phyloP scores from a whole-genome alignment of 2,888 invertebrate species.

The Tridacna crocea region DNA sequence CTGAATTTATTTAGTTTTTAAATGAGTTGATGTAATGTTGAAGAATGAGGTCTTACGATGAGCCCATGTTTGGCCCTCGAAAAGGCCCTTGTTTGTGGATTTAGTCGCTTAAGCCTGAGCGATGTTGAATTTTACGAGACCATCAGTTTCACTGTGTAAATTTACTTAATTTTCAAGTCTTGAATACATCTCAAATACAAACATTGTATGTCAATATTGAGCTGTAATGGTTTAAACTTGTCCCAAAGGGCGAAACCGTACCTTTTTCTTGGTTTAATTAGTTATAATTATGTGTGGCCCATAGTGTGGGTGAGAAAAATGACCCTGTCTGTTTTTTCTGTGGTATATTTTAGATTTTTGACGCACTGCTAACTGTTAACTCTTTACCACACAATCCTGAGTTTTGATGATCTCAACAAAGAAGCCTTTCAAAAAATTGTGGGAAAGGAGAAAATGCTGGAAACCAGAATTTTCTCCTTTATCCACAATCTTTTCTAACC shows the following conservation, averaged over 20 bases:
- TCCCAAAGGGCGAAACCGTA: conserved; percentile 6
- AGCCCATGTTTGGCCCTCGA: conserved; percentile 42
- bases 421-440: too few relatives aligned
- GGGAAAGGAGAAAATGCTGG: too few relatives aligned
- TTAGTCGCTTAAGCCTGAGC: conserved; percentile 47
- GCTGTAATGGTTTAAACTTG: conserved; percentile 58
- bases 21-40: conserved; percentile 51
- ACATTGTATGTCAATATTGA: conserved; percentile 66
- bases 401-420: too few relatives aligned
- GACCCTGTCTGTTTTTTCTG: too few relatives aligned
- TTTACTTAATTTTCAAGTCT: conserved; percentile 65
- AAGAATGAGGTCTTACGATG: conserved; percentile 44
- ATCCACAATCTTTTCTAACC: too few relatives aligned
- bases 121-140: conserved; percentile 59
- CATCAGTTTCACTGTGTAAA: conserved; percentile 60
- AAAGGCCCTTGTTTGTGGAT: conserved; percentile 50
- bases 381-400: conserved; percentile 2
- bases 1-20: conserved; percentile 21
- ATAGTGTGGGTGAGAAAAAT: background rate
- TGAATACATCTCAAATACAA: conserved; percentile 71
- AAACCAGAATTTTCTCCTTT: too few relatives aligned
- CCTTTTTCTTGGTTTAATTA: background rate
- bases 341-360: too few relatives aligned
- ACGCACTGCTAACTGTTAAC: too few relatives aligned
- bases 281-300: background rate